Evolutionary conservation across 2,888 invertebrate genomes (phyloP).

Genomic region (Mechanitis mazaeus): DNA sequence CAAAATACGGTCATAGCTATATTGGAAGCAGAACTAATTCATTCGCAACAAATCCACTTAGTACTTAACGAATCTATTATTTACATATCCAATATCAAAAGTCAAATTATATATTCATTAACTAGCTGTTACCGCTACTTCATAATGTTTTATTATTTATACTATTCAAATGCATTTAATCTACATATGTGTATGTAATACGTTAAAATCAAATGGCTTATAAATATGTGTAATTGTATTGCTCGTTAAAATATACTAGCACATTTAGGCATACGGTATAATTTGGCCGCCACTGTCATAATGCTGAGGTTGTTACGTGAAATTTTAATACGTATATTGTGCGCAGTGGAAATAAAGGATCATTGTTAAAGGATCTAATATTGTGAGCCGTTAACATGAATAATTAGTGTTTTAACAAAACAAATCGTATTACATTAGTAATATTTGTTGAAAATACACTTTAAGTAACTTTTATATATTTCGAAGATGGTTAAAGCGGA

Average conservation of each 20-base stretch:
- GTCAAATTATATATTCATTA: not conserved
- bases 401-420: too few species aligned
- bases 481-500: too few species aligned
- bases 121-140: not conserved
- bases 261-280: conserved; percentile 19
- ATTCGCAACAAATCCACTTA: too few species aligned
- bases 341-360: conserved; percentile 15
- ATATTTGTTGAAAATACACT: too few species aligned
- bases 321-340: conserved; percentile 30
- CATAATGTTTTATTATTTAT: conserved; percentile 10
- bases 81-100: too few species aligned
- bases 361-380: conserved; percentile 11
- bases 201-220: conserved; percentile 29
- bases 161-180: conserved; percentile 21
- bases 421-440: too few species aligned
- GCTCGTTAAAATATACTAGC: conserved; percentile 24
- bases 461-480: too few species aligned
- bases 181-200: not conserved
- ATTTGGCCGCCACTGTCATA: conserved; percentile 23
- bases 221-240: conserved; percentile 32
- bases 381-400: too few species aligned
- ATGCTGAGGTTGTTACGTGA: conserved; percentile 25
- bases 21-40: too few species aligned
- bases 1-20: too few species aligned
- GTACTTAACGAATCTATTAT: too few species aligned